Conservation (phyloP, 2,113 vertebrate species). For the Sinocyclocheilus grahami region DNA sequence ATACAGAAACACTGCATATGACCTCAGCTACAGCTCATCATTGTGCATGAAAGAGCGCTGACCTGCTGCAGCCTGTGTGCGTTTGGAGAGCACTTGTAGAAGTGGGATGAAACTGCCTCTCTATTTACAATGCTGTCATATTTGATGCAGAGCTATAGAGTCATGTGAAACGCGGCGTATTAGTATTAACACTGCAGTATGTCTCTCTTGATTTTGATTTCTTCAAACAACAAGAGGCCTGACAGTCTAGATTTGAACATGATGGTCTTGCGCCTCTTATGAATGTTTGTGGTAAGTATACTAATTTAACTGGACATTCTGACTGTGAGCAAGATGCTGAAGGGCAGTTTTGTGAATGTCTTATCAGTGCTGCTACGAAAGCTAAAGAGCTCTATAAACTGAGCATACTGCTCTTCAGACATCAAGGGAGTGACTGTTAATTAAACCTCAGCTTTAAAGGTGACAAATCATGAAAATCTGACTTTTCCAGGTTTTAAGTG, state of each 20-base stretch:
- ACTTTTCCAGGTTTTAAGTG: no score
- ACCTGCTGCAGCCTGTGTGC: slow-evolving; percentile 3
- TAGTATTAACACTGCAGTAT: neutral
- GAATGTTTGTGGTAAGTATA: neutral
- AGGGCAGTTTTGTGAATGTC: neutral
- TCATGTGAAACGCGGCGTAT: neutral
- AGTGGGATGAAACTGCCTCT: slow-evolving; percentile 7
- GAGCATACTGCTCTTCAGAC: neutral
- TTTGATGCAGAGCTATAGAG: slow-evolving; percentile 2
- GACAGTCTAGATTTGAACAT: neutral
- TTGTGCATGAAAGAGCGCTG: slow-evolving; percentile 23
- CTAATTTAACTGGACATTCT: neutral
- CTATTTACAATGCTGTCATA: slow-evolving; percentile 4
- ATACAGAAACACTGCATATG: slow-evolving; percentile 32
- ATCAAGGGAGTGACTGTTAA: neutral
- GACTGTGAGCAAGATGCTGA: neutral
- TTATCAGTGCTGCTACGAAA: neutral
- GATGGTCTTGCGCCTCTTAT: neutral
- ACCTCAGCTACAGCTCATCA: slow-evolving; percentile 18
- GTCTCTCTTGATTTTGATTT: neutral
- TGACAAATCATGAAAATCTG: no score
- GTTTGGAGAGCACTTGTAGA: slow-evolving; percentile 34
- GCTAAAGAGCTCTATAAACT: neutral
- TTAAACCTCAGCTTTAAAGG: neutral
- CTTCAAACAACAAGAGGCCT: neutral